Conservation (phyloP, 2,113 vertebrate species). For the Camelus dromedarius region DNA sequence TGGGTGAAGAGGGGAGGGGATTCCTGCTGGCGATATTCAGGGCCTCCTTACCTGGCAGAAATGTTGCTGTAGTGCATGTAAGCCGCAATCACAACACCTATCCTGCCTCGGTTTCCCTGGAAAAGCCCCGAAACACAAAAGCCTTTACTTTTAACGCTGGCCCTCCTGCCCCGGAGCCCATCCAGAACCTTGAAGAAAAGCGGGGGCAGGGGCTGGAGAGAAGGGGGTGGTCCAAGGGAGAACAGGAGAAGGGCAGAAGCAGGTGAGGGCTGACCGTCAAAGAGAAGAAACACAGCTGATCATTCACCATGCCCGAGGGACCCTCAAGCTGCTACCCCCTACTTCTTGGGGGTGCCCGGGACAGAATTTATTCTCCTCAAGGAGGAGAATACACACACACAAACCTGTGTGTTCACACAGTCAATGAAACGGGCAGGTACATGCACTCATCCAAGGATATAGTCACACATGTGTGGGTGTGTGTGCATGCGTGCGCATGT, state of each 20-base stretch:
- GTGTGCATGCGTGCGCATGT: too few relatives aligned
- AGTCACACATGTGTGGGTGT: too few relatives aligned
- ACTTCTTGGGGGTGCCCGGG: neutral
- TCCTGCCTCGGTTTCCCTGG: constrained; percentile 96
- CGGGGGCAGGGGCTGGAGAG: neutral
- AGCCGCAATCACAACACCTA: constrained; percentile 97
- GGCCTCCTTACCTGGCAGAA: constrained; percentile 94
- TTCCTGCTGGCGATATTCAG: neutral
- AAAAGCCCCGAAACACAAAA: constrained; percentile 72
- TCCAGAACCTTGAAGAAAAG: neutral
- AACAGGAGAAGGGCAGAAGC: neutral
- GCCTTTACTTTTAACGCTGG: neutral
- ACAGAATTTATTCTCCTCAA: neutral
- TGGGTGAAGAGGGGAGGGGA: fast-evolving
- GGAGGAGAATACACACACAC: neutral
- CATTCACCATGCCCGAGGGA: neutral
- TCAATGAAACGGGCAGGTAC: neutral
- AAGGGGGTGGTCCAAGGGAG: neutral
- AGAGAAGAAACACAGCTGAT: neutral
- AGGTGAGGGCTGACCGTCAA: neutral
- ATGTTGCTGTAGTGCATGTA: constrained; percentile 99
- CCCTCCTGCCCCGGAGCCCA: neutral
- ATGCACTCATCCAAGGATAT: neutral
- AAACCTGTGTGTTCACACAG: neutral
- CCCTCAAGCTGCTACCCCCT: neutral